Evolutionary conservation across 2,113 vertebrate species (phyloP).

Genomic region (Hippocampus guttulatus): DNA sequence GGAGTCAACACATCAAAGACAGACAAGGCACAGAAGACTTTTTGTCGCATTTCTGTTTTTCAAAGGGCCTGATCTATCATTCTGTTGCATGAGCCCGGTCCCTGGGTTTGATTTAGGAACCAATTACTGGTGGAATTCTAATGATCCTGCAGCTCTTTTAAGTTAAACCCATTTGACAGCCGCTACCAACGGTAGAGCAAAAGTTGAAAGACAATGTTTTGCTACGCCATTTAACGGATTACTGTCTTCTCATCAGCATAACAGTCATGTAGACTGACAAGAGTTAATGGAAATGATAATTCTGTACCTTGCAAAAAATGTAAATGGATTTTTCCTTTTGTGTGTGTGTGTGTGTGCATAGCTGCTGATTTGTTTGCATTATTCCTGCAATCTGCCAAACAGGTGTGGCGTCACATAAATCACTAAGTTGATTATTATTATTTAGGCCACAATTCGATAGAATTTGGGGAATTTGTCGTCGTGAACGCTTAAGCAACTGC

Average conservation of each 20-base stretch:
- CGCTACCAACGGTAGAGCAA: slow-evolving; percentile 27
- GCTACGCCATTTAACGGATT: slow-evolving; percentile 7
- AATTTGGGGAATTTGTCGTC: too few species aligned
- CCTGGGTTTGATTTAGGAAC: slow-evolving; percentile 35
- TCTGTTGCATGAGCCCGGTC: slow-evolving; percentile 47
- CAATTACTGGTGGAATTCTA: slow-evolving; percentile 18
- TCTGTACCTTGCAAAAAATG: background rate
- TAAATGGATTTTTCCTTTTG: too few species aligned
- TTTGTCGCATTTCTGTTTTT: slow-evolving; percentile 48
- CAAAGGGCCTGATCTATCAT: slow-evolving; percentile 50
- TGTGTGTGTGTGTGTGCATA: too few species aligned
- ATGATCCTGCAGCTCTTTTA: slow-evolving; percentile 8
- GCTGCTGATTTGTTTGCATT: too few species aligned
- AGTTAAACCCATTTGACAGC: slow-evolving; percentile 26
- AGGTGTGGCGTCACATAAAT: too few species aligned
- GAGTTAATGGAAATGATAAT: background rate
- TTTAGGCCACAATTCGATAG: too few species aligned
- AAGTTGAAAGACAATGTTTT: slow-evolving; percentile 3
- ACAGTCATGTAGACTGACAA: background rate
- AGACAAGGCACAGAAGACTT: slow-evolving; percentile 36
- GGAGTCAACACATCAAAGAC: slow-evolving; percentile 46
- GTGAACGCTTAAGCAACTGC: too few species aligned
- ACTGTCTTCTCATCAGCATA: background rate
- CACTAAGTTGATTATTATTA: too few species aligned
- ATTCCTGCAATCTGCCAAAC: too few species aligned